Evolutionary conservation across 2,888 invertebrate genomes (phyloP), one percentile per base, ranked within the genome.

Genomic region (Cheilosia vernalis): DNA sequence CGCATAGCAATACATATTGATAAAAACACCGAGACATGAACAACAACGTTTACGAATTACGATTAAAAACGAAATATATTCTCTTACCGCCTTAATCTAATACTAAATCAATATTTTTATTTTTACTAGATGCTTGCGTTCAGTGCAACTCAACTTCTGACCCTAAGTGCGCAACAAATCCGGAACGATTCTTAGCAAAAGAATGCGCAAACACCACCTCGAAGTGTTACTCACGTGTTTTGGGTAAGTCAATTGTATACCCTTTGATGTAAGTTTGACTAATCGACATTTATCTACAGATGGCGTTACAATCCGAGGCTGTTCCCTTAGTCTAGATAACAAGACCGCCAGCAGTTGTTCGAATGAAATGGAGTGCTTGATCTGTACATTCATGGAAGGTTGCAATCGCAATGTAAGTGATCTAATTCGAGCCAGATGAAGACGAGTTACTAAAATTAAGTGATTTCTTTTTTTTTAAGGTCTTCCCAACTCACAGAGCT

Each of bases 281-380:
- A 15, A 15, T 10, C 9, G 17, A 9, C 47, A 7, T 19, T 17
- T 47, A 17, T 56, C 7, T 1, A 30, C 30, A 91, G 91, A 89
- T 87, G 91, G 91, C 9, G 79, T 81, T 37, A 91, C 91, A 5
- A 88, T 91, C 21, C 90, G 91, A 5, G 91, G 91, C 3, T 91
- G 91, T 82, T 88, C 89, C 33, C 83, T 69, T 19, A 90, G 91
- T 3, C 87, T 91, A 87, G 89, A 89, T 53, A 90, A 89, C 21
- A 51, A 87, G 24, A 91, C 90, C 1, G 76, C 82, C 7, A 21
- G 24, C 1, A 6, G 70, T 1, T 91, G 91, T 81, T 87, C 88
- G 84, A 91, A 91, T 66, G 90, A 90, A 81, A 83, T 90, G 89
- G 89, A 89, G 42, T 91, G 91, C 21, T 40, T 89, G 55, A 86